These are phyloP conservation scores for Synanthedon vespiformis DNA, from an alignment of 2,888 invertebrate species.

Conservation along the genomic window DNA sequence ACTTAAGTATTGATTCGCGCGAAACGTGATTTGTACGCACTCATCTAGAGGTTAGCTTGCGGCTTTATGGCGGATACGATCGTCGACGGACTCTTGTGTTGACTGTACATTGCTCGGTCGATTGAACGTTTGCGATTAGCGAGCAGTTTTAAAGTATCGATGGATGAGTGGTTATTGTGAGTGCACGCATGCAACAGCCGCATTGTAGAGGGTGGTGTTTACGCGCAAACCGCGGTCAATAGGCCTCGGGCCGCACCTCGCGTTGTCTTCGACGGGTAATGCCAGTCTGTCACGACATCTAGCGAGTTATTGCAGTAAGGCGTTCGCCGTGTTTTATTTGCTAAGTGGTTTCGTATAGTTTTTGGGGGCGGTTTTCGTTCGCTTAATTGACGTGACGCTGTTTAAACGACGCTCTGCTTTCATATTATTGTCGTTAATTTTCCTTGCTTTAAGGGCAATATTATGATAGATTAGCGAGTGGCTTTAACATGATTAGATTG, in stretches of 20 bases:
- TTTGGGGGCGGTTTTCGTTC: conserved; percentile 28
- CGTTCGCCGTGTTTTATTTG: conserved; percentile 49
- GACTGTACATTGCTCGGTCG: conserved; percentile 16
- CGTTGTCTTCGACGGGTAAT: conserved; percentile 55
- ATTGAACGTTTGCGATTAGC: neutral
- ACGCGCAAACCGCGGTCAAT: conserved; percentile 63
- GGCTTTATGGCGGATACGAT: conserved; percentile 22
- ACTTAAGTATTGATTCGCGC: conserved; percentile 72
- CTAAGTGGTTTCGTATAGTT: conserved; percentile 52
- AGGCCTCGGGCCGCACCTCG: conserved; percentile 58
- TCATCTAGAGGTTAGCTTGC: conserved; percentile 64
- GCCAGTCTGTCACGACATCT: conserved; percentile 58
- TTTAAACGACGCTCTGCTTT: conserved; percentile 36
- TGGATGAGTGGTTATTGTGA: neutral
- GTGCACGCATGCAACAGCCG: no score
- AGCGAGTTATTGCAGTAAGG: conserved; percentile 35
- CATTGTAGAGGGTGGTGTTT: conserved; percentile 38
- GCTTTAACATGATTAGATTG: no score
- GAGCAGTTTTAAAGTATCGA: neutral
- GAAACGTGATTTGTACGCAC: conserved; percentile 71
- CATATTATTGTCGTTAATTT: neutral
- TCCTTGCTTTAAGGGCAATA: no score
- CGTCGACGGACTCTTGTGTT: conserved; percentile 18
- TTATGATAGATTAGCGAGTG: no score
- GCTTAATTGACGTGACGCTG: conserved; percentile 49